Evolutionary conservation across 2,888 invertebrate genomes (phyloP), one percentile per base, ranked within the genome.

Genomic region (Merodon equestris): DNA sequence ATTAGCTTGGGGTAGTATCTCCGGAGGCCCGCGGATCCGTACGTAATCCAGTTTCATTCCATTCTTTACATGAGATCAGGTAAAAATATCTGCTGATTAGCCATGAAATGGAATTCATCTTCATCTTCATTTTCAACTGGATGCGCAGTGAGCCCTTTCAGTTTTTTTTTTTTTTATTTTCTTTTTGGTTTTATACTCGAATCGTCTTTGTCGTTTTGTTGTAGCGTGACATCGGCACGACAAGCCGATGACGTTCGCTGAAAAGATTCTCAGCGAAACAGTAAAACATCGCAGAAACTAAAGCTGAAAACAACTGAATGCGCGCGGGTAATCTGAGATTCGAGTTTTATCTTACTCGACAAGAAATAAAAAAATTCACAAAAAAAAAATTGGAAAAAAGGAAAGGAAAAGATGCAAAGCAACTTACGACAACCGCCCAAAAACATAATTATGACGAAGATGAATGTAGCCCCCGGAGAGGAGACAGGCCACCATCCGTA

Each of bases 361-460:
- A 73, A 7, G n/a, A n/a, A 27, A 27, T 27, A 27, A 7, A 7
- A 7, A 27, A 7, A n/a, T n/a, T n/a, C 27, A 27, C 27, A 27
- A 27, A 27, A 27, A 27, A n/a, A n/a, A n/a, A n/a, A n/a, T n/a
- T n/a, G n/a, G n/a, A n/a, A n/a, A n/a, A n/a, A 72, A 64, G 47
- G 57, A 40, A 1, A 51, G 15, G n/a, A n/a, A 77, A 79, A 64
- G 58, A 74, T 68, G 79, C 79, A 74, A 74, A 74, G 74, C 79
- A 79, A 79, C 68, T 54, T 57, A 77, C 64, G 79, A 74, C 79
- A 79, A 79, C 79, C 70, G 68, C 79, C 73, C 79, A 79, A 79
- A 79, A 74, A 79, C 79, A 70, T 79, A 79, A 79, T 79, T 74
- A 79, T 79, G 79, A 79, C 79, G 79, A 79, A 79, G 79, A 79